Conservation (phyloP, 2,888 invertebrate genomes). For the Euplexia lucipara region DNA sequence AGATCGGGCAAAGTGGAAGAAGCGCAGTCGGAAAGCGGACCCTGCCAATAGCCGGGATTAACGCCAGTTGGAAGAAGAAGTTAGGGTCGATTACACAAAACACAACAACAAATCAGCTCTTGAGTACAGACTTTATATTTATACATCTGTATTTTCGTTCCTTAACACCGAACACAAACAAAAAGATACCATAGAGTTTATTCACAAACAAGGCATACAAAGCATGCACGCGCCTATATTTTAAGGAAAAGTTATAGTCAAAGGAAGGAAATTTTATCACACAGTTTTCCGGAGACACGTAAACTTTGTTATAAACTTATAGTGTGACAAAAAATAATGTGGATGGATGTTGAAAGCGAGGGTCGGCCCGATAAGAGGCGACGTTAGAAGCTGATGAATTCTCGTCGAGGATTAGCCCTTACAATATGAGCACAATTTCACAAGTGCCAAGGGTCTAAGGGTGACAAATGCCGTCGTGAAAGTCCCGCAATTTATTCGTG, state of each 20-base stretch:
- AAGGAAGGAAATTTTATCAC: slow-evolving; percentile 57
- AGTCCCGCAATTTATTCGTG: slow-evolving; percentile 81
- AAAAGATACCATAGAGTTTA: slow-evolving; percentile 34
- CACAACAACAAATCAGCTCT: slow-evolving; percentile 3
- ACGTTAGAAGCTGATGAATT: slow-evolving; percentile 86
- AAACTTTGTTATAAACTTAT: slow-evolving; percentile 67
- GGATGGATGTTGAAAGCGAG: slow-evolving; percentile 76
- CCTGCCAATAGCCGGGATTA: too few relatives aligned
- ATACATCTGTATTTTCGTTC: slow-evolving; percentile 2
- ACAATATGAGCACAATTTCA: slow-evolving; percentile 89
- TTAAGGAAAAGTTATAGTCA: slow-evolving; percentile 57
- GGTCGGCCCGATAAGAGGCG: slow-evolving; percentile 80
- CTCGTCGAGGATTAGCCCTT: slow-evolving; percentile 87
- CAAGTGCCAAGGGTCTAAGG: slow-evolving; percentile 82
- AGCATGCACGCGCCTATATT: slow-evolving; percentile 42
- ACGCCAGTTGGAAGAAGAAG: too few relatives aligned
- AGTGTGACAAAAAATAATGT: slow-evolving; percentile 79
- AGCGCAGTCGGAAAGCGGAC: too few relatives aligned
- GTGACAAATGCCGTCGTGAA: slow-evolving; percentile 84
- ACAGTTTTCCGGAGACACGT: slow-evolving; percentile 54
- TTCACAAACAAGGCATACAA: slow-evolving; percentile 49
- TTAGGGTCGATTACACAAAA: not conserved
- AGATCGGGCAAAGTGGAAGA: too few relatives aligned
- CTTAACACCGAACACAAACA: slow-evolving; percentile 16
- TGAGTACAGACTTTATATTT: not conserved